These are phyloP conservation scores for Apolygus lucorum DNA, from an alignment of 1,140 invertebrate species.

Conservation along the genomic window DNA sequence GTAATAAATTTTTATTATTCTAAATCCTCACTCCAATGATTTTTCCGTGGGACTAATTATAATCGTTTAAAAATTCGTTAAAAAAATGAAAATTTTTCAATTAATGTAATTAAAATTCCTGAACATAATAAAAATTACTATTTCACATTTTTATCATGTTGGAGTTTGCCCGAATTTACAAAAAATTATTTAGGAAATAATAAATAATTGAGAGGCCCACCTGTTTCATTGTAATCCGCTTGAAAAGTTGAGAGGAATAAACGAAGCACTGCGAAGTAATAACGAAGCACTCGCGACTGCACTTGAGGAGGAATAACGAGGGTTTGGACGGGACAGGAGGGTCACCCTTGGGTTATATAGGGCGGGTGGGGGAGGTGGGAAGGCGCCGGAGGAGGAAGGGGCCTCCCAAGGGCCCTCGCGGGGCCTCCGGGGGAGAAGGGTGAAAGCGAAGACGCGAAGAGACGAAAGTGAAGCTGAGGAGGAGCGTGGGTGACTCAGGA, in stretches of 20 bases:
- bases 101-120: too few relatives aligned
- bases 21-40: too few relatives aligned
- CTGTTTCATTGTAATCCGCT: constrained; percentile 11
- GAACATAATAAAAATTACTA: background rate
- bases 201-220: background rate
- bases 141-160: background rate
- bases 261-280: background rate
- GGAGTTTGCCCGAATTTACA: background rate
- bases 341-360: background rate
- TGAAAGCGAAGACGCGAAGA: background rate
- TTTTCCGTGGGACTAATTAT: too few relatives aligned
- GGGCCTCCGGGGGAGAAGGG: background rate
- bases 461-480: too few relatives aligned
- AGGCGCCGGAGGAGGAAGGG: background rate
- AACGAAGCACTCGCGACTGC: background rate
- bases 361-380: background rate
- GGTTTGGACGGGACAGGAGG: background rate
- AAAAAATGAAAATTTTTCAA: too few relatives aligned
- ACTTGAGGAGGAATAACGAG: background rate
- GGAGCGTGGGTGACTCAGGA: too few relatives aligned
- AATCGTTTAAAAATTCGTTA: too few relatives aligned
- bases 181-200: background rate
- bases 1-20: too few relatives aligned
- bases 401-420: background rate
- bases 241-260: background rate